Conservation (phyloP, 2,113 vertebrate genomes). For the Sigmodon hispidus region DNA sequence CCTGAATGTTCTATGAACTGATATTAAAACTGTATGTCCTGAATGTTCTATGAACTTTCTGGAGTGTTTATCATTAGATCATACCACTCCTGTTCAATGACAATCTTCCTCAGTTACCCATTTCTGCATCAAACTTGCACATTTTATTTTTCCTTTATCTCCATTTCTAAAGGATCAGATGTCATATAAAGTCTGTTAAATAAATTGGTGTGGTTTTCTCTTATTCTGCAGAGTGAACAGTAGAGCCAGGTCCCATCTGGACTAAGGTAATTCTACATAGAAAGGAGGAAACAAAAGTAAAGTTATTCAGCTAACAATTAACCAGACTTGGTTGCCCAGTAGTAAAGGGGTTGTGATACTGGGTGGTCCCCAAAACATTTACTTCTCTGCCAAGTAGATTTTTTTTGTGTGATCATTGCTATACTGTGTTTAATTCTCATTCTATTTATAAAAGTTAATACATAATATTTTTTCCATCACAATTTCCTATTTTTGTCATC, state of each 20-base stretch:
- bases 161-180: neutral
- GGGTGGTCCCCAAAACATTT: neutral
- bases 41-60: neutral
- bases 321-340: neutral
- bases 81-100: neutral
- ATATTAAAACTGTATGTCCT: neutral
- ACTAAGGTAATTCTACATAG: neutral
- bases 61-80: neutral
- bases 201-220: neutral
- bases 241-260: neutral
- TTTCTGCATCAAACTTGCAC: neutral
- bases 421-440: neutral
- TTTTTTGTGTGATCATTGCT: neutral
- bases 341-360: neutral
- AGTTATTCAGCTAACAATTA: neutral
- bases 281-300: neutral
- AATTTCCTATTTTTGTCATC: neutral
- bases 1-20: neutral
- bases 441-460: neutral
- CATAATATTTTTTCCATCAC: neutral
- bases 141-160: neutral
- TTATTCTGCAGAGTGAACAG: neutral
- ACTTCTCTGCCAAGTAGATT: neutral
- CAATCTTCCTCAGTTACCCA: neutral
- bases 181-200: neutral